Evolutionary conservation across 1,140 invertebrate genomes (phyloP), one percentile per base, ranked within the genome.

Genomic region (Drosophila kohkoa): DNA sequence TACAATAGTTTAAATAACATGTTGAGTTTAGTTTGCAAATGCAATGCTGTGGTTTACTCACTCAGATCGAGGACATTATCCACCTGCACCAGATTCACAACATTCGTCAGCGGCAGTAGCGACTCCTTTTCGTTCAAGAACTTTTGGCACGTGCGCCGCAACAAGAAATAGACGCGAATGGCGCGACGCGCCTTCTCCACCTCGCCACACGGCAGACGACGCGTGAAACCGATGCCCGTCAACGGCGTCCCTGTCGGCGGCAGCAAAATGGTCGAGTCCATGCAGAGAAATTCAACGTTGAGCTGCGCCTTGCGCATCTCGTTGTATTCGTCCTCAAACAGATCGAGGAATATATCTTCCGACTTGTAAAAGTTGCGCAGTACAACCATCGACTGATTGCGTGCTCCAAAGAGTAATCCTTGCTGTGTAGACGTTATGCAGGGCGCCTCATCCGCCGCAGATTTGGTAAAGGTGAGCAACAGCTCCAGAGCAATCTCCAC

Each of bases 321-420:
- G 90, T 96, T 97, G 93, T 96, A 96, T 82, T 99, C 99, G 93
- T 99, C 98, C 93, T 99, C 99, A 93, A 99, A 99, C 95, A 99
- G 98, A 92, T 99, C 99, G 32, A 99, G 93, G 93, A 99, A 99
- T 77, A 99, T 98, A 90, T 99, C 98, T 94, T 99, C 98, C 89
- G 97, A 98, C 95, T 99, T 99, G 92, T 98, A 99, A 92, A 99
- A 98, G 94, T 98, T 98, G 43, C 97, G 94, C 1, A 99, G 94
- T 10, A 98, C 93, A 15, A 96, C 94, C 43, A 97, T 98, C 73
- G 97, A 97, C 88, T 98, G 96, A 82, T 97, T 96, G 71, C 96
- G 95, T 5, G 97, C 96, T 52, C 95, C 94, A 82, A 90, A 94
- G 92, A 92, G 93, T 93, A 88, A 90, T 79, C 88, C 93, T 92